phyloP scores from a whole-genome alignment of 2,797 vertebrate species.

The Muscicapa comitata region DNA sequence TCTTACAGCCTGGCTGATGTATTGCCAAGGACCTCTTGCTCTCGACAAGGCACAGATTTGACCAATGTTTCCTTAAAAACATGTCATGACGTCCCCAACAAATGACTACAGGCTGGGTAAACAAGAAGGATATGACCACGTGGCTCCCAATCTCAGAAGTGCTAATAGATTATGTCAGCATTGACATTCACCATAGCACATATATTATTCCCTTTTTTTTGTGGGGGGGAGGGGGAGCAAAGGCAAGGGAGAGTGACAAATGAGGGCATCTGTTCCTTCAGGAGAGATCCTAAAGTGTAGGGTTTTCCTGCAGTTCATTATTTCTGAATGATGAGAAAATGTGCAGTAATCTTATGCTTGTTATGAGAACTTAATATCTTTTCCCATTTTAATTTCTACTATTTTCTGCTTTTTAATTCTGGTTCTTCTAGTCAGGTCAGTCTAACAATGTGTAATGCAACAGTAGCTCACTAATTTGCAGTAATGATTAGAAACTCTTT shows the following conservation, averaged over 20 bases:
- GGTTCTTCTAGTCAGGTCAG: neutral
- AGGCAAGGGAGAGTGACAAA: neutral
- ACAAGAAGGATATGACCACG: neutral
- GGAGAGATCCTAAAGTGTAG: neutral
- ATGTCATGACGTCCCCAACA: rapidly evolving
- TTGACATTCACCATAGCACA: neutral
- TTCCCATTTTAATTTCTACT: constrained; percentile 4
- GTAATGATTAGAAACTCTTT: constrained; percentile 32
- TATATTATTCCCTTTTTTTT: neutral
- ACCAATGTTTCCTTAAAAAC: neutral
- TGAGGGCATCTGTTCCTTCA: neutral
- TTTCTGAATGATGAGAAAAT: neutral
- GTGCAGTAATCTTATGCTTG: neutral
- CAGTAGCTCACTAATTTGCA: constrained; percentile 43
- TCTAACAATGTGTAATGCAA: constrained; percentile 35
- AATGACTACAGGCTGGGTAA: neutral
- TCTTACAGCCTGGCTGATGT: neutral
- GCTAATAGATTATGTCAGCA: neutral
- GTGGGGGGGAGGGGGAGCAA: neutral
- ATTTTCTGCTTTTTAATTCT: constrained; percentile 35
- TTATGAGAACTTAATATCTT: neutral
- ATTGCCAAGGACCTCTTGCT: neutral
- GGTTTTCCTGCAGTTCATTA: neutral
- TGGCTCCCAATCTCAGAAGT: neutral
- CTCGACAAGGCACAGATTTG: neutral